Percentiles rank a stretch among this genome's conserved stretches.
Evolutionary conservation across 2,797 vertebrate species (phyloP).

Genomic region (Megaceryle alcyon): DNA sequence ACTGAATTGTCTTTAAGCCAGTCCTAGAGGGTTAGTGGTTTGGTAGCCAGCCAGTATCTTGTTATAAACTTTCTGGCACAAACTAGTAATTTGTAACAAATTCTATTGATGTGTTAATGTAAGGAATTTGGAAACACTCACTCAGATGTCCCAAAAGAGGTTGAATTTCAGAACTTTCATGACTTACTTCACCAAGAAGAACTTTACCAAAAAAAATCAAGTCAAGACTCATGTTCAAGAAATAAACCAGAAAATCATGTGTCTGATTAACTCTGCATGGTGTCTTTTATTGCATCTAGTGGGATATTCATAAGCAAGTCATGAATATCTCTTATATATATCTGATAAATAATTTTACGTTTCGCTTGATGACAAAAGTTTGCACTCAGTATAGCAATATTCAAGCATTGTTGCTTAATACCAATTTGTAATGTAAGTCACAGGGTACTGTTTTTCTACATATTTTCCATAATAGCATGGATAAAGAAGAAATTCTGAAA

Average conservation of each 20-base stretch:
- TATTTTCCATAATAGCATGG: background rate
- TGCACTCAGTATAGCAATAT: background rate
- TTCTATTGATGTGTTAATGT: constrained; percentile 8
- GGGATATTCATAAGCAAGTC: background rate
- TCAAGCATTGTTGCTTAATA: background rate
- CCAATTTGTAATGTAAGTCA: background rate
- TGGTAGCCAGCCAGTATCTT: constrained; percentile 18
- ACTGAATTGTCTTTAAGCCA: constrained; percentile 27
- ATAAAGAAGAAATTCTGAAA: constrained; percentile 22
- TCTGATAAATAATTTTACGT: background rate
- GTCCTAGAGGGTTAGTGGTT: constrained; percentile 17
- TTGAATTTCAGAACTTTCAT: constrained; percentile 3
- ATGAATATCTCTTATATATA: background rate
- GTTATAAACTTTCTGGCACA: constrained; percentile 24
- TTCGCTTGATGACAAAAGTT: background rate
- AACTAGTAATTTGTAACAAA: constrained; percentile 19
- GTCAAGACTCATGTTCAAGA: background rate
- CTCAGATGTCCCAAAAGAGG: background rate
- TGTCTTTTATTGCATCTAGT: background rate
- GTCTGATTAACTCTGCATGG: background rate
- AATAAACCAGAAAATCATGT: constrained; percentile 3
- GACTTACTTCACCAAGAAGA: background rate
- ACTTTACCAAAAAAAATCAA: background rate
- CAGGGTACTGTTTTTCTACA: background rate
- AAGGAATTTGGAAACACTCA: constrained; percentile 29